Evolutionary conservation across 2,797 vertebrate genomes (phyloP), one percentile per base, ranked within the genome.

Genomic region (Anguilla pacifica): DNA sequence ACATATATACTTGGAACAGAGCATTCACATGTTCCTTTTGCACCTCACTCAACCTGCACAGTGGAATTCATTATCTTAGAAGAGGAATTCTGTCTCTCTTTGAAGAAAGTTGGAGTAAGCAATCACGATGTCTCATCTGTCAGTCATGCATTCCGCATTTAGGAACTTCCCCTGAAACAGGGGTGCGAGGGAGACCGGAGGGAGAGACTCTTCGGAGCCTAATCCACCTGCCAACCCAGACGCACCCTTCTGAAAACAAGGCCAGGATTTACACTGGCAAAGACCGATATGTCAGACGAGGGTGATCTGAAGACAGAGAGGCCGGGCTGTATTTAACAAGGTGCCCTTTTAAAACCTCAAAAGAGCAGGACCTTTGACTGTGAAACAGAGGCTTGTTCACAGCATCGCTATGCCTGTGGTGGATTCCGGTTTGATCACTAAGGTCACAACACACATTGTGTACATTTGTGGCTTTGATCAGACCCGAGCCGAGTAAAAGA

Each of bases 181-280:
- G 86, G 92, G 92, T 0, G 95, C 95, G 6, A 96, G 96, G 86
- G 94, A 91, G 0, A 17, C 46, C 10, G 31, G 46, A 22, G 46
- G 35, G 46, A n/a, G n/a, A 39, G 77, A 17, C 6, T 7, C 64
- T 67, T 67, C 64, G 2, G 64, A 67, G n/a, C 19, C 25, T 25
- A 67, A 9, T 28, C 64, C 64, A n/a, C n/a, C 64, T 67, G 64
- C 22, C 64, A 67, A 67, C 64, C 64, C 64, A 67, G 64, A 67
- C 64, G n/a, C 6, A 49, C 55, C 28, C 53, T 85, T 85, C 7
- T 15, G 72, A 85, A 74, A 88, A 67, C 17, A 35, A 46, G 72
- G 31, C 70, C 39, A 74, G 64, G 39, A 43, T 6, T 28, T 51
- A 43, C 28, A 46, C 22, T 10, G 4, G 43, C 57, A 49, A 83